Base-by-base conservation (phyloP, 2,888 invertebrate genomes). In the Philonicus albiceps region DNA sequence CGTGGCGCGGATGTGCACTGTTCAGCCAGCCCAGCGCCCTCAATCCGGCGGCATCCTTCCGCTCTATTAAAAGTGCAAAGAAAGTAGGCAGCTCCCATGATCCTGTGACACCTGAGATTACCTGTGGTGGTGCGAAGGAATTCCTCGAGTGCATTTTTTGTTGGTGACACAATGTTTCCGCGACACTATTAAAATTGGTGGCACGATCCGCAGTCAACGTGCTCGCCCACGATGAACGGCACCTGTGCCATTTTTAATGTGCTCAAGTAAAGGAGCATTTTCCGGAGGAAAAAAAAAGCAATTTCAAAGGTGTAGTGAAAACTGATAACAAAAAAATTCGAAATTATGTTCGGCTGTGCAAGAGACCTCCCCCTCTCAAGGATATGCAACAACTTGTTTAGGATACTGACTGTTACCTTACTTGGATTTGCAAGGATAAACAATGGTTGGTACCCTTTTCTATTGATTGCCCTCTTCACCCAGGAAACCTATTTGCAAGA, bases 381-480 rank as follows among this genome's bases (percentile, higher is more conserved):
- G 89, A 89, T 89, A 89, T 89, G 89, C 87, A 89, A 89, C 87
- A 89, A 89, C 87, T 88, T 89, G 83, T 87, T 90, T 85, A 88
- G 90, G 88, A 89, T 89, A 87, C 87, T 89, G 49, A 89, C 89
- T 88, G 87, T 90, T 88, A 89, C 90, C 86, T 88, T 89, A 85
- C 88, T 90, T 76, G 89, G 90, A 87, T 89, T 90, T 89, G 89
- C 89, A 55, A 89, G 90, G 87, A 88, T 90, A 87, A 90, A 90
- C 86, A 90, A 89, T 86, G 85, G 86, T 86, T 34, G 27, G 86
- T 86, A 76, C 27, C 27, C 64, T 27, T 64, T 30, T 31, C 74
- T 74, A 74, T 34, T 74, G 64, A 64, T 74, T 74, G 5, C 74
- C n/a, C 16, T 73, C n/a, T 5, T 5, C n/a, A 49, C 6, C 27